Evolutionary conservation across 2,113 vertebrate genomes (phyloP).

Genomic region (Semnornis frantzii): DNA sequence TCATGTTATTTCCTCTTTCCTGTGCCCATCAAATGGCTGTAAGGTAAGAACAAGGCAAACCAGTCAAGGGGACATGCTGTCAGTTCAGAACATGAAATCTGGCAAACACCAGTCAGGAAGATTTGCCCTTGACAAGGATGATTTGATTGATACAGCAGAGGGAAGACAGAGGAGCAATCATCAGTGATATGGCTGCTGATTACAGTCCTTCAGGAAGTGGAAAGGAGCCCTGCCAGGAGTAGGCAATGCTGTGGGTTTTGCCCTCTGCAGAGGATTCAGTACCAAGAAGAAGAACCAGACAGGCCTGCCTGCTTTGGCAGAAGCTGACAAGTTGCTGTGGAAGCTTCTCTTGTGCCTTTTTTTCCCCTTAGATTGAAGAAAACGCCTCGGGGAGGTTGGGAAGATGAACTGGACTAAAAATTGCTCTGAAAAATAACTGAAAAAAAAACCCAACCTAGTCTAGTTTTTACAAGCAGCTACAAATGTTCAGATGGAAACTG

Average conservation of each 20-base stretch:
- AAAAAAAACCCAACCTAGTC: rapidly evolving
- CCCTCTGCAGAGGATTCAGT: not conserved
- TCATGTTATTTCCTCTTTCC: not conserved
- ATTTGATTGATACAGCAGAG: not conserved
- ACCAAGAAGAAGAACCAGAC: not conserved
- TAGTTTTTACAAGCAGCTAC: not conserved
- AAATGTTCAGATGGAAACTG: not conserved
- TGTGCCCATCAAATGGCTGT: not conserved
- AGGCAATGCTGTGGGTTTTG: rapidly evolving
- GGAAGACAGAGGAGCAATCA: not conserved
- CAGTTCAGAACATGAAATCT: not conserved
- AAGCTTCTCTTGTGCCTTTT: not conserved
- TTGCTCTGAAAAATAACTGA: not conserved
- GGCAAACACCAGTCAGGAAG: too few species aligned
- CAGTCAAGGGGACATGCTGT: too few species aligned
- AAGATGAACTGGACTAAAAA: not conserved
- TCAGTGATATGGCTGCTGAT: rapidly evolving
- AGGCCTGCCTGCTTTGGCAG: not conserved
- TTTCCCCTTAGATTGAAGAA: not conserved
- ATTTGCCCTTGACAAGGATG: not conserved
- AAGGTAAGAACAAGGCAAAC: not conserved
- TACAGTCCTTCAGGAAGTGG: not conserved
- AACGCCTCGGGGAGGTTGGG: not conserved
- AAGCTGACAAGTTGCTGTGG: not conserved
- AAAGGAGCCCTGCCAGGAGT: not conserved